Conservation (phyloP, 2,797 vertebrate species). For the Netta rufina region DNA sequence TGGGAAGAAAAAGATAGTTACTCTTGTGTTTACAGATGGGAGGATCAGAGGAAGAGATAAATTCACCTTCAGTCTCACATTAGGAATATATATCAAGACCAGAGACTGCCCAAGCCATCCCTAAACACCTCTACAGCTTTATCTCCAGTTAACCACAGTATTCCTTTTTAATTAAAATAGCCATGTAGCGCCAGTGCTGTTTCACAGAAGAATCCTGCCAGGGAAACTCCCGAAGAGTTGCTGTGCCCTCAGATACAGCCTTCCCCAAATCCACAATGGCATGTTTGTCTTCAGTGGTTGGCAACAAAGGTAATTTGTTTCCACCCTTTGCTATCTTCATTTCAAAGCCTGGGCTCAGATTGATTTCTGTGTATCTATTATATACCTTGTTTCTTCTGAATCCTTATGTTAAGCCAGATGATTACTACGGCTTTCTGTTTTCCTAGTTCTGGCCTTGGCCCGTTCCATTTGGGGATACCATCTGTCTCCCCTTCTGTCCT, state of each 20-base stretch:
- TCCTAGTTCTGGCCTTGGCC: slow-evolving; percentile 21
- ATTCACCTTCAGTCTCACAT: neutral
- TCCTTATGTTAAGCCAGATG: slow-evolving; percentile 31
- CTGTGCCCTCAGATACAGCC: neutral
- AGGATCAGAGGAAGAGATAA: neutral
- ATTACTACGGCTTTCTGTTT: slow-evolving; percentile 9
- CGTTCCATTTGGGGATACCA: slow-evolving; percentile 60
- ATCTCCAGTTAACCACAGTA: neutral
- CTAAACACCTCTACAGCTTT: neutral
- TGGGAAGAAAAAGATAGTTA: neutral
- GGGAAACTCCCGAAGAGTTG: neutral
- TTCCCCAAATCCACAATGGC: neutral
- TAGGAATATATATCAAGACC: neutral
- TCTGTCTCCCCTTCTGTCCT: slow-evolving; percentile 61
- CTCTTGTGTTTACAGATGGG: neutral
- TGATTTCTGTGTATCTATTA: neutral
- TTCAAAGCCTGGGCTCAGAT: neutral
- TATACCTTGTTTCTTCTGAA: neutral
- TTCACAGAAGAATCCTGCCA: neutral
- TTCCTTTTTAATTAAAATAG: neutral
- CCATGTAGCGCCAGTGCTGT: neutral
- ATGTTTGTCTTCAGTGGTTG: accelerated
- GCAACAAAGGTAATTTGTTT: neutral
- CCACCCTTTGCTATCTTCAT: neutral
- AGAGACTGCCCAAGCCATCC: neutral